phyloP scores from a whole-genome alignment of 2,888 invertebrate genomes.

The Agonopterix alstromeriana region DNA sequence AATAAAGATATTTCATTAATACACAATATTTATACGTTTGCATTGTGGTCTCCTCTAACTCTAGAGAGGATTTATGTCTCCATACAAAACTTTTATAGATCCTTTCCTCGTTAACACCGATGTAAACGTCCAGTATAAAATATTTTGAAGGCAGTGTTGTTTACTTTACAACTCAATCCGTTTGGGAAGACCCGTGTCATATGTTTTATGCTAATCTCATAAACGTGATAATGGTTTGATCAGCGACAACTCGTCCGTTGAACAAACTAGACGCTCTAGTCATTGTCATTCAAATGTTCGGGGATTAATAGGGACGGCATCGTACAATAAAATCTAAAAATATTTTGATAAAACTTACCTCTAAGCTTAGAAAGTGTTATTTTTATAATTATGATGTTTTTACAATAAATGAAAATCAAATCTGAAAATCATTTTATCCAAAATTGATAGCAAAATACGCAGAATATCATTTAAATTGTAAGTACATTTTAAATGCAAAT shows the following conservation, averaged over 20 bases:
- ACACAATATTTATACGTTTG: conserved; percentile 57
- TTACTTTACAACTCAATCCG: conserved; percentile 4
- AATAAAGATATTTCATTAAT: conserved; percentile 57
- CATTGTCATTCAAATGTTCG: conserved; percentile 63
- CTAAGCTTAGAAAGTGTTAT: too few species aligned
- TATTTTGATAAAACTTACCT: too few species aligned
- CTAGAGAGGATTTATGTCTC: conserved; percentile 58
- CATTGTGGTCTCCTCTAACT: conserved; percentile 46
- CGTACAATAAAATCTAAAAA: conserved; percentile 4
- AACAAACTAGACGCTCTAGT: conserved; percentile 16
- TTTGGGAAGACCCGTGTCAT: too few species aligned
- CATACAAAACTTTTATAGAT: conserved; percentile 64
- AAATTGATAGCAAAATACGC: too few species aligned
- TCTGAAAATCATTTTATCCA: too few species aligned
- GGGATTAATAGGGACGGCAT: conserved; percentile 31
- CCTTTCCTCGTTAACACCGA: conserved; percentile 68
- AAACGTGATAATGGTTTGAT: too few species aligned
- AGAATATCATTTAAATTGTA: too few species aligned
- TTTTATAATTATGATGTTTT: too few species aligned
- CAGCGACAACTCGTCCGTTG: too few species aligned
- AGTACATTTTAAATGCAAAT: too few species aligned
- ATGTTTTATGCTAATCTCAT: too few species aligned
- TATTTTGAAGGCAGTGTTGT: conserved; percentile 29
- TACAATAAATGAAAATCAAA: too few species aligned
- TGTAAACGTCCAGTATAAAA: conserved; percentile 61